Evolutionary conservation across 2,113 vertebrate genomes (phyloP).

Genomic region (Cyprinodon brontotheroides): DNA sequence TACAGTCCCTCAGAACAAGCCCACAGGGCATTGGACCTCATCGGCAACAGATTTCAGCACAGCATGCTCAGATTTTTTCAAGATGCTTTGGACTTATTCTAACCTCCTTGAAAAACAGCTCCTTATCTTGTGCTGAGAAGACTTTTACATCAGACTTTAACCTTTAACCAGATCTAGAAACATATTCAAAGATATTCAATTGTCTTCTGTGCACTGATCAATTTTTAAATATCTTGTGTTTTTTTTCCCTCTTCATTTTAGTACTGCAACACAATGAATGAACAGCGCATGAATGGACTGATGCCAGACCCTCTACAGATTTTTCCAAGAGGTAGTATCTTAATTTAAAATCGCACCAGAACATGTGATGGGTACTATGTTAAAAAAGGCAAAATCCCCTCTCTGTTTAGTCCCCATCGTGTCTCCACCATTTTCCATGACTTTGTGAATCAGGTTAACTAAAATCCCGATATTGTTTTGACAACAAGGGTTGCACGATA

Average conservation of each 20-base stretch:
- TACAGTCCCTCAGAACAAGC: constrained; percentile 73
- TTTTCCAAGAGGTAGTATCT: constrained; percentile 85
- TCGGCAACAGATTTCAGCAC: constrained; percentile 73
- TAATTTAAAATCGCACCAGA: not conserved
- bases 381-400: not conserved
- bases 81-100: constrained; percentile 45
- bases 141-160: not conserved
- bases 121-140: constrained; percentile 10
- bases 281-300: constrained; percentile 94
- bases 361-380: not conserved
- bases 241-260: constrained; percentile 76
- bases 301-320: constrained; percentile 96
- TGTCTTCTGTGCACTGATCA: not conserved
- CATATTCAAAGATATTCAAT: not conserved
- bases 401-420: not conserved
- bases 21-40: constrained; percentile 66
- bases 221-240: not conserved
- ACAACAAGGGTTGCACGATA: too few species aligned
- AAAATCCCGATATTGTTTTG: not conserved
- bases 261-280: constrained; percentile 96
- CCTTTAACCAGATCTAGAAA: constrained; percentile 1
- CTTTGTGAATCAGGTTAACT: not conserved
- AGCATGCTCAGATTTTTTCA: constrained; percentile 52
- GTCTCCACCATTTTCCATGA: not conserved
- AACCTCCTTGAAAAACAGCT: constrained; percentile 48